Percentiles rank a stretch among this genome's conserved stretches.
These are phyloP conservation scores for Rhinolophus ferrumequinum DNA, from an alignment of 2,113 vertebrate genomes.

Conservation along the genomic window DNA sequence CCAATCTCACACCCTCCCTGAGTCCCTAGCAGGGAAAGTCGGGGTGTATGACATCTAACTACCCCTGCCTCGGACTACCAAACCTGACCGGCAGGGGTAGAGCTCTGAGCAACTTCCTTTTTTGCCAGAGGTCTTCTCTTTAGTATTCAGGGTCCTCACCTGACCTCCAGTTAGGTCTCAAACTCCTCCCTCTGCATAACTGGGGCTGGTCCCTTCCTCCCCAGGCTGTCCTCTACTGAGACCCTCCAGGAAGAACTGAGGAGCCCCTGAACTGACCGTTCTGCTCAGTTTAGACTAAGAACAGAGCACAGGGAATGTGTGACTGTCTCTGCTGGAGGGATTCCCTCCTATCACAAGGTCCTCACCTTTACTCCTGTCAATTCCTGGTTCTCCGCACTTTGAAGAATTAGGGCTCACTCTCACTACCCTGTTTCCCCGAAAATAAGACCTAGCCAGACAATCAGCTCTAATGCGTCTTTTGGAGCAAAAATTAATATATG, in stretches of 20 bases:
- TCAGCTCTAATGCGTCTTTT: too few species aligned
- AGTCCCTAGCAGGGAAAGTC: not conserved
- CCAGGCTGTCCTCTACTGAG: not conserved
- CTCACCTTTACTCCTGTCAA: not conserved
- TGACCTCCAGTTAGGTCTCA: not conserved
- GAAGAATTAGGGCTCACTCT: not conserved
- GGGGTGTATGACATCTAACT: accelerated
- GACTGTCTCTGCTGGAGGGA: not conserved
- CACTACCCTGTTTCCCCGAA: too few species aligned
- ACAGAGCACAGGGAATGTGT: not conserved
- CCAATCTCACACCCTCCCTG: not conserved
- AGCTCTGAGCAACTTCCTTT: not conserved
- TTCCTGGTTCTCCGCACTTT: not conserved
- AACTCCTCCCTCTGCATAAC: not conserved
- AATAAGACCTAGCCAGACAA: too few species aligned
- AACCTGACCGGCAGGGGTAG: not conserved
- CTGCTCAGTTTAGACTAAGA: not conserved
- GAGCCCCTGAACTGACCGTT: not conserved
- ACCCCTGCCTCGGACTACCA: not conserved
- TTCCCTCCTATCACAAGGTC: not conserved
- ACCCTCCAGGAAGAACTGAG: not conserved
- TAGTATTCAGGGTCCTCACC: not conserved
- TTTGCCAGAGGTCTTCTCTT: not conserved
- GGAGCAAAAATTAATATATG: too few species aligned
- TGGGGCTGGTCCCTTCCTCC: not conserved